These are phyloP conservation scores for Oxytorus armatus DNA, from an alignment of 2,888 invertebrate genomes.

Conservation along the genomic window DNA sequence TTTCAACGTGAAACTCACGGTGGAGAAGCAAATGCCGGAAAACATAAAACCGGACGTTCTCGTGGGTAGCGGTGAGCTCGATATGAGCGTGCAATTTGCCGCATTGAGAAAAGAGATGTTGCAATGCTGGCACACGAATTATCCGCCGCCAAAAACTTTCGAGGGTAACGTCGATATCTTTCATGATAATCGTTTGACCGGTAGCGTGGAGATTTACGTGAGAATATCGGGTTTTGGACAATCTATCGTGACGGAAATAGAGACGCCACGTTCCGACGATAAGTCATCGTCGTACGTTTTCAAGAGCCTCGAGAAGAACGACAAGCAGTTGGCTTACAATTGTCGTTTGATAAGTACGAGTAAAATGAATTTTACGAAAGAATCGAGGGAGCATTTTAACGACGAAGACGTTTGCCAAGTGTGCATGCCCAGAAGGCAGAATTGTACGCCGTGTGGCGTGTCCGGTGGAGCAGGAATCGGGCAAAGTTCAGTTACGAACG, in stretches of 20 bases:
- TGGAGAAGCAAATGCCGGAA: conserved; percentile 87
- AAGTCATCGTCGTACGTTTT: conserved; percentile 74
- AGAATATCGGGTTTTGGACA: conserved; percentile 89
- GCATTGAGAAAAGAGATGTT: conserved; percentile 86
- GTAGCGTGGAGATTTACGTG: conserved; percentile 86
- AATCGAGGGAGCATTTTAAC: conserved; percentile 61
- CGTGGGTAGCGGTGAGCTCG: conserved; percentile 87
- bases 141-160: conserved; percentile 84
- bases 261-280: conserved; percentile 65
- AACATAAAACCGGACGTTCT: conserved; percentile 87
- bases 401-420: conserved; percentile 60
- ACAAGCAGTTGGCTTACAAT: conserved; percentile 72
- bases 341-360: conserved; percentile 74
- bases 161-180: conserved; percentile 87
- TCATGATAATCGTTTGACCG: conserved; percentile 84
- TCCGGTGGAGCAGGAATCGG: conserved; percentile 55
- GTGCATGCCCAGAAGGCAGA: conserved; percentile 64
- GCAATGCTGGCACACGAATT: conserved; percentile 72
- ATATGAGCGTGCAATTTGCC: conserved; percentile 87
- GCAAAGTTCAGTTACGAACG: background rate
- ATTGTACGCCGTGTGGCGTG: conserved; percentile 72
- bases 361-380: conserved; percentile 65
- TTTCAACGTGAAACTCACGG: conserved; percentile 86
- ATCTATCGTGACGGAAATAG: conserved; percentile 87
- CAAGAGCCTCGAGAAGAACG: conserved; percentile 69